A percentile compares a stretch with the other conserved stretches of the same genome.
Conservation (phyloP, 1,140 invertebrate genomes). For the Nephila pilipes region DNA sequence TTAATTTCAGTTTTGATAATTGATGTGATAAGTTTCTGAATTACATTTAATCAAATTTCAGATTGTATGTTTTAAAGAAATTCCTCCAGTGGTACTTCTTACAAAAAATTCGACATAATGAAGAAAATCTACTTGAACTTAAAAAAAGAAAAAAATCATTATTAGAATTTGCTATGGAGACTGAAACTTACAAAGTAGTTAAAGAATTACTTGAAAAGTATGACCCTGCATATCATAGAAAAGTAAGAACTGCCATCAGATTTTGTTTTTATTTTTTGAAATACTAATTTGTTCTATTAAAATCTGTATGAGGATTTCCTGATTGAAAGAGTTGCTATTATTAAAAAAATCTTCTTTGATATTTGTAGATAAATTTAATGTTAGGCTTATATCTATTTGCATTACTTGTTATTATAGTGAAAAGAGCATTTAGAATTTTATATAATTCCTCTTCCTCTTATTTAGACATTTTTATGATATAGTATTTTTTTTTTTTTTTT, state of each 20-base stretch:
- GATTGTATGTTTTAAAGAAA: conserved; percentile 89
- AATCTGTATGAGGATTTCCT: background rate
- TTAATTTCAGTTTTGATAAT: too few species aligned
- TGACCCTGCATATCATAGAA: conserved; percentile 85
- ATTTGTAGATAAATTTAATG: too few species aligned
- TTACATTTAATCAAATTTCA: conserved; percentile 81
- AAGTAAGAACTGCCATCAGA: background rate
- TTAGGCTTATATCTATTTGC: too few species aligned
- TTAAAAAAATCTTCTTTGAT: too few species aligned
- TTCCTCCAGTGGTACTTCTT: conserved; percentile 93
- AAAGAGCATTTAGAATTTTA: too few species aligned
- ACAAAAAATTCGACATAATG: conserved; percentile 90
- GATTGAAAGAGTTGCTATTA: too few species aligned
- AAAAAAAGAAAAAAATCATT: conserved; percentile 92
- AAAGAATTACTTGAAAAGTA: conserved; percentile 95
- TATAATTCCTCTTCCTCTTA: too few species aligned
- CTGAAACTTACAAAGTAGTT: conserved; percentile 98
- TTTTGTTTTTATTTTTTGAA: background rate
- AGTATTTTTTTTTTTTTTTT: too few species aligned
- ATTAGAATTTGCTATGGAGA: conserved; percentile 97
- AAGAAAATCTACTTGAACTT: conserved; percentile 88
- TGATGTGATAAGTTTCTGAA: too few species aligned
- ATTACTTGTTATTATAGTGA: too few species aligned
- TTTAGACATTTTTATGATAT: too few species aligned
- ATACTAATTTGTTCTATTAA: background rate